Evolutionary conservation across 2,888 invertebrate genomes (phyloP).

Genomic region (Eupithecia pulchellata): DNA sequence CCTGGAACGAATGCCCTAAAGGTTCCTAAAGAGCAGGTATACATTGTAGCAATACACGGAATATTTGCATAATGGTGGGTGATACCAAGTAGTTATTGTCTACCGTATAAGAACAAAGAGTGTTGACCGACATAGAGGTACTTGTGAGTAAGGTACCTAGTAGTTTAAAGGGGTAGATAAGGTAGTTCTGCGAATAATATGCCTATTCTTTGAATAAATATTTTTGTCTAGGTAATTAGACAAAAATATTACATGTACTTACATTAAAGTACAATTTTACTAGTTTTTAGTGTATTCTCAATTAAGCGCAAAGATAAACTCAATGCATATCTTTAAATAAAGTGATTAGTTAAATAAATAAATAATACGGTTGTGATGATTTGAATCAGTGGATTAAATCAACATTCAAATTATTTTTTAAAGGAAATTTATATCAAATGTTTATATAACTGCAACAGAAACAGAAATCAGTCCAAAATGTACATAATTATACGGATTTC

Average conservation of each 20-base stretch:
- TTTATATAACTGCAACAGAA: background rate
- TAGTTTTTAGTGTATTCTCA: background rate
- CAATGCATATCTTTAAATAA: no score
- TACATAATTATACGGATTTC: background rate
- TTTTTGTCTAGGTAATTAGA: background rate
- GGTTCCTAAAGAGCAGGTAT: slow-evolving; percentile 29
- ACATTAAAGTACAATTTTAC: background rate
- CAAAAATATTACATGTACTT: no score
- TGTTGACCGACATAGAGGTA: slow-evolving; percentile 3
- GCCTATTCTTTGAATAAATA: background rate
- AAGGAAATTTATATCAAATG: background rate
- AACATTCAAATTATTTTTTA: background rate
- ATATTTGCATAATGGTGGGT: slow-evolving; percentile 25
- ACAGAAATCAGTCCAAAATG: background rate
- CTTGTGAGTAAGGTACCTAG: background rate
- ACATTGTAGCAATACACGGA: slow-evolving; percentile 39
- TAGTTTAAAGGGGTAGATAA: slow-evolving; percentile 14
- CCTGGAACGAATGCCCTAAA: slow-evolving; percentile 23
- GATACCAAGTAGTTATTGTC: slow-evolving; percentile 22
- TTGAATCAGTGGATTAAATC: background rate
- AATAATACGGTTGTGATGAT: background rate
- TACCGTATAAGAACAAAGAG: slow-evolving; percentile 32
- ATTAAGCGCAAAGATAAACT: no score
- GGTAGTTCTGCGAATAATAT: slow-evolving; percentile 20
- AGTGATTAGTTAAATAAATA: background rate